Base-by-base conservation (phyloP, 92 coral and sea anemone genomes). In the Epizoanthus illoricatus region DNA sequence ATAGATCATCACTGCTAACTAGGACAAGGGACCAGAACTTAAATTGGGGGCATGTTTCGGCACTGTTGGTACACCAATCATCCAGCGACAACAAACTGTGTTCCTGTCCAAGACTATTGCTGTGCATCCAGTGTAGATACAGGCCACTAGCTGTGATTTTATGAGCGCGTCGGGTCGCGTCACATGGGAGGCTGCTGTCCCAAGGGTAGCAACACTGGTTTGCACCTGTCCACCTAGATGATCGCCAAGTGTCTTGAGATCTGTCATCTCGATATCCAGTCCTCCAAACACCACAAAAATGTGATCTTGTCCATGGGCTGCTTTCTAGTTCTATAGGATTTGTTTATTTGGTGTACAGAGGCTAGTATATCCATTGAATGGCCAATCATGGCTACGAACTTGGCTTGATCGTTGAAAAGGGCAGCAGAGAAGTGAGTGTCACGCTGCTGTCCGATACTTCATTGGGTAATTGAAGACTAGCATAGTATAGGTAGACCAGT, bases 301-400 rank as follows among this genome's bases (percentile, higher is more conserved):
- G 19, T 84, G 67, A 56, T 39, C 41, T 23, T 84, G 69, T 67
- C 76, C 83, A 41, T 55, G 71, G 17, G 41, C 56, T 47, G 61
- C 18, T 47, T 58, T 54, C 76, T 40, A 71, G 33, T n/a, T 71
- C 60, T 60, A 71, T 9, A 45, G 76, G 21, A 72, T 19, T 45
- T 71, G 61, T 20, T 71, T 45, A 5, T 61, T 20, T 47, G 12
- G 76, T 55, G 55, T 72, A 72, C 61, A 72, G 41, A 15, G 76
- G 76, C 55, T 47, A 61, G 39, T 72, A 85, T 69, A 79, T 85
- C 70, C 85, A 76, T 85, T 6, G 60, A 69, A 59, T 79, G 85
- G 73, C 74, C 54, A 52, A 80, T 85, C 85, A 79, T 85, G 61
- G 88, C 70, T 20, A 78, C 84, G 18, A 79, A 76, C 24, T 85